Evolutionary conservation across 1,140 invertebrate genomes (phyloP).

Genomic region (Drosophila ogumai): DNA sequence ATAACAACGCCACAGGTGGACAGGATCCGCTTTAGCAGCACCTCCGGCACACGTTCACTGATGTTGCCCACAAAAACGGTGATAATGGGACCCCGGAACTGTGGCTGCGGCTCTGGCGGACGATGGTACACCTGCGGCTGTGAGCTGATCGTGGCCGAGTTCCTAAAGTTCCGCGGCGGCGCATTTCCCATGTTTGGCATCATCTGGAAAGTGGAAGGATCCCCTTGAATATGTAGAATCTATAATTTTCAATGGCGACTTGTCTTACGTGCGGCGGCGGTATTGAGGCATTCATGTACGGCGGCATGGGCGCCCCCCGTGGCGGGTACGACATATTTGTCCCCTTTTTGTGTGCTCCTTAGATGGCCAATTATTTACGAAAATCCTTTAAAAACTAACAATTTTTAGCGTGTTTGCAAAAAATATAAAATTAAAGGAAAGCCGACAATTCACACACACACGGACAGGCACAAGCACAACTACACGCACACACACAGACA

Average conservation of each 20-base stretch:
- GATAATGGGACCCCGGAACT: conserved; percentile 92
- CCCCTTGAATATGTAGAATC: background rate
- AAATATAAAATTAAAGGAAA: conserved; percentile 3
- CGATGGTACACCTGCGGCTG: conserved; percentile 82
- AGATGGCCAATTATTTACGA: conserved; percentile 7
- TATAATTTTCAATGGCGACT: background rate
- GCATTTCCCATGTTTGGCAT: conserved; percentile 85
- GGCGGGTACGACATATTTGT: conserved; percentile 80
- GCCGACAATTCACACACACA: conserved; percentile 61
- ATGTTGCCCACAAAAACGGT: conserved; percentile 99
- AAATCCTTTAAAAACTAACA: conserved; percentile 30
- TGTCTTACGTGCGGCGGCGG: conserved; percentile 84
- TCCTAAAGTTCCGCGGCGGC: conserved; percentile 84
- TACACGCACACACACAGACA: conserved; percentile 22
- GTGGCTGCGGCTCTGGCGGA: conserved; percentile 74
- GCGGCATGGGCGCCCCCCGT: conserved; percentile 87
- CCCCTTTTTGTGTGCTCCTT: conserved; percentile 7
- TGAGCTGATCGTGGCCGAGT: conserved; percentile 84
- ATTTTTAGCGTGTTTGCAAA: conserved; percentile 53
- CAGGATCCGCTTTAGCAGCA: conserved; percentile 96
- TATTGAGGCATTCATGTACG: conserved; percentile 86
- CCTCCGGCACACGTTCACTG: conserved; percentile 96
- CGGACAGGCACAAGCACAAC: conserved; percentile 17
- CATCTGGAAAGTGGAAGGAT: conserved; percentile 77
- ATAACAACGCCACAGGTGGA: conserved; percentile 96